These are phyloP conservation scores for Spinus pinus DNA, from an alignment of 2,797 vertebrate genomes.

Conservation along the genomic window DNA sequence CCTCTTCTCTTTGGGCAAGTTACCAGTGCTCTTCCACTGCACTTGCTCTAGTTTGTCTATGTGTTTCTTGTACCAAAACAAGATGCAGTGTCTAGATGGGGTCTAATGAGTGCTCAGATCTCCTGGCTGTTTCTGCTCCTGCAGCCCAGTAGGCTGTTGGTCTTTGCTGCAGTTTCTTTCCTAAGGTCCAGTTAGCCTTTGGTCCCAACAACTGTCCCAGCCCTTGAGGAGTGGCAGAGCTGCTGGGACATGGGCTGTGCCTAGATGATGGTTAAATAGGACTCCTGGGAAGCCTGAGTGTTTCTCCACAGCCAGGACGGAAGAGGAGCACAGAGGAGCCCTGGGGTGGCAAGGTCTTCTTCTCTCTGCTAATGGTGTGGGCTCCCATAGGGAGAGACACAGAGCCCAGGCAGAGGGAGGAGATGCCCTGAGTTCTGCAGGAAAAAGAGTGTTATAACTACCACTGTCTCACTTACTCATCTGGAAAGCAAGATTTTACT, in stretches of 20 bases:
- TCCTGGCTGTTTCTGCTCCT: not conserved
- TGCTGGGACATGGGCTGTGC: not conserved
- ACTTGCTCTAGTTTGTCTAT: not conserved
- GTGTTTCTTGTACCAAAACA: not conserved
- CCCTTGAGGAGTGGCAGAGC: not conserved
- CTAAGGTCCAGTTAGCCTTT: not conserved
- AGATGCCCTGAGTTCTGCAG: not conserved
- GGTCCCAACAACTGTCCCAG: not conserved
- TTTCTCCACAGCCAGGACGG: not conserved
- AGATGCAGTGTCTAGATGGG: not conserved
- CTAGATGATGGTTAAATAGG: not conserved
- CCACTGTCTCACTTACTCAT: slow-evolving; percentile 22
- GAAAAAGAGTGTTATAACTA: not conserved
- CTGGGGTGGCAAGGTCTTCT: not conserved
- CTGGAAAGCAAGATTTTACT: slow-evolving; percentile 35
- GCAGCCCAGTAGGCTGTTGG: not conserved
- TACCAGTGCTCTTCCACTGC: not conserved
- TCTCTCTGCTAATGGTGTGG: not conserved
- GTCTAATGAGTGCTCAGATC: not conserved
- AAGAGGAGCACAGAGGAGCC: not conserved
- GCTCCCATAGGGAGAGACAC: not conserved
- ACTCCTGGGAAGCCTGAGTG: not conserved
- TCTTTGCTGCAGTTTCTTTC: not conserved
- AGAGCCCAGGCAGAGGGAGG: not conserved
- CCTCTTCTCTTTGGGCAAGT: not conserved